Evolutionary conservation across 2,888 invertebrate genomes (phyloP).

Genomic region (Periphyllus acericola): DNA sequence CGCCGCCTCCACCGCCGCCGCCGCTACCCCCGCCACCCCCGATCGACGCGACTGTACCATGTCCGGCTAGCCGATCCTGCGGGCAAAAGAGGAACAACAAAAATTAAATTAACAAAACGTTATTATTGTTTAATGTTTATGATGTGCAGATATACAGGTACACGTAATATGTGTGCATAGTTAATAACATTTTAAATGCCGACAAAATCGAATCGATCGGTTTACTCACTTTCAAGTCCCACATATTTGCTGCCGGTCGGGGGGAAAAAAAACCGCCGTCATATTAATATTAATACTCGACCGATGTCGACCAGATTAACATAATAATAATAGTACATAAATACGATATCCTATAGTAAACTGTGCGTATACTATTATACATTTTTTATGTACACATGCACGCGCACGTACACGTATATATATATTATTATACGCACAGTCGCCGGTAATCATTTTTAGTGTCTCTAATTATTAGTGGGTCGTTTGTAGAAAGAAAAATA

Average conservation of each 20-base stretch:
- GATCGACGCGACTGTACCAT: slow-evolving; percentile 73
- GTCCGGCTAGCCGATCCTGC: slow-evolving; percentile 74
- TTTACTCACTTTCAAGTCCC: no score
- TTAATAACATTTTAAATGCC: no score
- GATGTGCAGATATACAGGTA: no score
- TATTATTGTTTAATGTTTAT: no score
- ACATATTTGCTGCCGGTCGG: no score
- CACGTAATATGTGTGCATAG: no score
- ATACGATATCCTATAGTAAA: neutral
- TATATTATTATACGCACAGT: neutral
- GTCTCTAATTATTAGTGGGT: neutral
- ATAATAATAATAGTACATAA: no score
- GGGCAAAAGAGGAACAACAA: neutral
- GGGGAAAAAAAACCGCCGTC: no score
- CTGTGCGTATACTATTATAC: no score
- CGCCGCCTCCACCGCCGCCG: slow-evolving; percentile 65
- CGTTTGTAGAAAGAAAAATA: neutral
- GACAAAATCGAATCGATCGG: no score
- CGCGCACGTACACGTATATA: neutral
- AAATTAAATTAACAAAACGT: neutral
- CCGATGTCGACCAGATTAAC: no score
- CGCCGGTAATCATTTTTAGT: neutral
- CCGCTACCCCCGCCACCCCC: slow-evolving; percentile 69
- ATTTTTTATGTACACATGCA: neutral
- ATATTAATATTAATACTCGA: no score